Percentiles rank a stretch among this genome's conserved stretches.
These are phyloP conservation scores for Oxycera nigricornis DNA, from an alignment of 2,888 invertebrate species.

Conservation along the genomic window DNA sequence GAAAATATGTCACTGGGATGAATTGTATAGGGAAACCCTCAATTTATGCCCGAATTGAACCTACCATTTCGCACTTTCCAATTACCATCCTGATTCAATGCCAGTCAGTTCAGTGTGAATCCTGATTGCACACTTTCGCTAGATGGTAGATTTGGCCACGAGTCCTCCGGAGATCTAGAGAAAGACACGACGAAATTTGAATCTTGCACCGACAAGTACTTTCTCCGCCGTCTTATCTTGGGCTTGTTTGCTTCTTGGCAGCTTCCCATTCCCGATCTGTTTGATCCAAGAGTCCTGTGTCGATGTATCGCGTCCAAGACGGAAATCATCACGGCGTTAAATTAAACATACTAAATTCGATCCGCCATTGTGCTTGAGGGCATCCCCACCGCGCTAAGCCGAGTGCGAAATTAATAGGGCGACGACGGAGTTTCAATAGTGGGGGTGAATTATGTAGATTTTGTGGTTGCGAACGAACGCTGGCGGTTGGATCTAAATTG, in stretches of 20 bases:
- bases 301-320: not conserved
- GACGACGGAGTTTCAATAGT: slow-evolving; percentile 33
- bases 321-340: slow-evolving; percentile 34
- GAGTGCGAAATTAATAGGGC: slow-evolving; percentile 39
- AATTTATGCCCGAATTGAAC: not conserved
- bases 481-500: not conserved
- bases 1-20: not conserved
- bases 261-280: too few species aligned
- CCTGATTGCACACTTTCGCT: not conserved
- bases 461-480: slow-evolving; percentile 2
- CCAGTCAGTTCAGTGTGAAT: not conserved
- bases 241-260: not conserved
- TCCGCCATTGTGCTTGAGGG: slow-evolving; percentile 18
- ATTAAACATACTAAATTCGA: slow-evolving; percentile 36
- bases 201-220: slow-evolving; percentile 4
- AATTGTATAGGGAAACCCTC: not conserved
- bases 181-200: slow-evolving; percentile 4
- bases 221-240: not conserved
- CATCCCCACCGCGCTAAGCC: not conserved
- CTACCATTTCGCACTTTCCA: not conserved
- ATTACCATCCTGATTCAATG: not conserved
- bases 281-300: too few species aligned
- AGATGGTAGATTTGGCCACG: not conserved
- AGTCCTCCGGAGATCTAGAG: not conserved
- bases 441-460: slow-evolving; percentile 31